A percentile compares a stretch with the other conserved stretches of the same genome.
These are phyloP conservation scores for Cheilosia impressa DNA, from an alignment of 2,888 invertebrate species.

Conservation along the genomic window DNA sequence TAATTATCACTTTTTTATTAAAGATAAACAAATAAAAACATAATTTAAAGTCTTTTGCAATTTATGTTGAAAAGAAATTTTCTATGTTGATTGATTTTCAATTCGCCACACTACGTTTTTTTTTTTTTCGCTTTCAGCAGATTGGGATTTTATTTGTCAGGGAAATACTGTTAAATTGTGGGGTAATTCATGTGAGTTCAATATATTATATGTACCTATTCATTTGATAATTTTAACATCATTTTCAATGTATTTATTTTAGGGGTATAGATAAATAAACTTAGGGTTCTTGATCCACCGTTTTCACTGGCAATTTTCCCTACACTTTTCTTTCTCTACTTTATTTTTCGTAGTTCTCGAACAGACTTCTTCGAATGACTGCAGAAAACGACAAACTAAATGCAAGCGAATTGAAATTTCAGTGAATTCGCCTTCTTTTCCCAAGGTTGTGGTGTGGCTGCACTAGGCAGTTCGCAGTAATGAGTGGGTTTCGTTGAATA, in stretches of 20 bases:
- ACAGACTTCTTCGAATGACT: conserved; percentile 63
- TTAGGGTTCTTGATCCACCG: conserved; percentile 40
- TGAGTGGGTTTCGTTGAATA: conserved; percentile 18
- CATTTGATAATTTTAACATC: neutral
- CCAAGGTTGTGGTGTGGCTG: conserved; percentile 1
- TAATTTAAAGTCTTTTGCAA: conserved; percentile 15
- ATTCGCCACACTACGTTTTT: conserved; percentile 53
- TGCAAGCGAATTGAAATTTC: conserved; percentile 53
- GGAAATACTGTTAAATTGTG: conserved; percentile 47
- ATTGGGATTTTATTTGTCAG: conserved; percentile 35
- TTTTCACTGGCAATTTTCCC: conserved; percentile 60
- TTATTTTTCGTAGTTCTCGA: conserved; percentile 30
- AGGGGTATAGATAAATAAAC: conserved; percentile 32
- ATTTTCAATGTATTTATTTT: conserved; percentile 29
- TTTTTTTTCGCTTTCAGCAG: conserved; percentile 36
- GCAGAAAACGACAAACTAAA: conserved; percentile 43
- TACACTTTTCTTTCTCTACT: conserved; percentile 41
- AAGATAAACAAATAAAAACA: conserved; percentile 37
- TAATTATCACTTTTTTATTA: conserved; percentile 26
- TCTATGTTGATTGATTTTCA: conserved; percentile 67
- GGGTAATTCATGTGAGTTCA: neutral
- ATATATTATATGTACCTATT: conserved; percentile 8
- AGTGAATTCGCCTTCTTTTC: conserved; percentile 30
- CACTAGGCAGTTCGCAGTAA: conserved; percentile 12
- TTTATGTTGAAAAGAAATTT: conserved; percentile 24